These are phyloP conservation scores for Sthenelais limicola DNA, from an alignment of 2,888 invertebrate genomes.

Conservation along the genomic window DNA sequence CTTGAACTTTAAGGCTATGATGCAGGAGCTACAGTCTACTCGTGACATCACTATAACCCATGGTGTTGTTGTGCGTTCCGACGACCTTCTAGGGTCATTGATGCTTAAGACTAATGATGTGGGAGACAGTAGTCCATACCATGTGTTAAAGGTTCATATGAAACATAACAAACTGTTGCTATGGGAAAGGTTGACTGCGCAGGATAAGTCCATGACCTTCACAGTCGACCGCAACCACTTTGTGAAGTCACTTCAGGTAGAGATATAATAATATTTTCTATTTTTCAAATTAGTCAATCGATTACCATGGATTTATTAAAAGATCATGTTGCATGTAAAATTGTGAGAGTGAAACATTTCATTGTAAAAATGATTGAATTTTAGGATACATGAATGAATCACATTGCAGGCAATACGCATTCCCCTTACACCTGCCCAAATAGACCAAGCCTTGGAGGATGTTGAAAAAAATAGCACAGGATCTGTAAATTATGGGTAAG, in stretches of 20 bases:
- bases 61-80: background rate
- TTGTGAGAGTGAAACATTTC: no score
- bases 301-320: no score
- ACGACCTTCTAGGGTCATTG: conserved; percentile 3
- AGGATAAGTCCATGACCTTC: background rate
- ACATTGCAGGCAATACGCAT: background rate
- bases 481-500: conserved; percentile 24
- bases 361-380: background rate
- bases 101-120: background rate
- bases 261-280: background rate
- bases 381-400: background rate
- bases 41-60: conserved; percentile 3
- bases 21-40: background rate
- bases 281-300: background rate
- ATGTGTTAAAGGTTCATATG: conserved; percentile 15
- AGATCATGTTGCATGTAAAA: background rate
- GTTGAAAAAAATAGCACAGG: background rate
- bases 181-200: background rate
- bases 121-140: background rate
- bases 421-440: background rate
- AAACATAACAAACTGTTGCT: conserved; percentile 11
- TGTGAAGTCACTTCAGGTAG: background rate
- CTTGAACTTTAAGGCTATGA: conserved; percentile 3
- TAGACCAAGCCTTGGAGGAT: background rate
- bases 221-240: conserved; percentile 1